Percentiles rank a stretch among this genome's conserved stretches.
These are phyloP conservation scores for Nomia melanderi DNA, from an alignment of 1,140 invertebrate species.

Conservation along the genomic window DNA sequence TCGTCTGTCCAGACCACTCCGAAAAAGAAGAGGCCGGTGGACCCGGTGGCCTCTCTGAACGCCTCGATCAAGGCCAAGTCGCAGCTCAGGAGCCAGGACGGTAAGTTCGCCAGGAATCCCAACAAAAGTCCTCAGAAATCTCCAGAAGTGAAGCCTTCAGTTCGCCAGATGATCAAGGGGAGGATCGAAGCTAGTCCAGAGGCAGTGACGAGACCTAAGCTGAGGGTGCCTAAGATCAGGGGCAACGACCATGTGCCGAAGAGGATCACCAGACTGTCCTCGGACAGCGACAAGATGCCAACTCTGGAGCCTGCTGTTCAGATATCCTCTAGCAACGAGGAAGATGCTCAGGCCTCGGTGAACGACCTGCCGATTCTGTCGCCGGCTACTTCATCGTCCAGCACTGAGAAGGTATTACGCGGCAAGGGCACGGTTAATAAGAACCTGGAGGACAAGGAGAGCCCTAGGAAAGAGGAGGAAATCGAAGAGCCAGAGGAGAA, in stretches of 20 bases:
- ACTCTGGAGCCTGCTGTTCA: conserved; percentile 62
- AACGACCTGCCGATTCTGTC: conserved; percentile 66
- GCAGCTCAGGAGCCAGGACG: conserved; percentile 73
- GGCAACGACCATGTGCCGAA: conserved; percentile 34
- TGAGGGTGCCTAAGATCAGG: neutral
- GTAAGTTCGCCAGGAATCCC: conserved; percentile 72
- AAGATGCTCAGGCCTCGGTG: conserved; percentile 33
- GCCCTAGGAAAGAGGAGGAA: neutral
- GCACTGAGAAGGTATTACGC: conserved; percentile 9
- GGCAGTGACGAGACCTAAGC: conserved; percentile 35
- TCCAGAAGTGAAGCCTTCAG: neutral
- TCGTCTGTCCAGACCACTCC: neutral
- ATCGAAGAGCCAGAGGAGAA: neutral
- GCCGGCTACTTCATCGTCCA: conserved; percentile 40
- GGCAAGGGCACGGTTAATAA: neutral
- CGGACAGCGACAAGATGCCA: conserved; percentile 70
- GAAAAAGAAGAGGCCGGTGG: conserved; percentile 60
- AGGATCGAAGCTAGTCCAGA: conserved; percentile 20
- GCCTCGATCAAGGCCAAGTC: conserved; percentile 70
- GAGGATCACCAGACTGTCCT: conserved; percentile 58
- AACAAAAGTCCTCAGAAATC: conserved; percentile 52
- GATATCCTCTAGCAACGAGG: conserved; percentile 12
- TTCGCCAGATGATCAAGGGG: neutral
- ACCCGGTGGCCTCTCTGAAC: conserved; percentile 62
- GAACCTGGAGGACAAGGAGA: neutral